Evolutionary conservation across 2,797 vertebrate genomes (phyloP).

Genomic region (Nyctalus aviator): DNA sequence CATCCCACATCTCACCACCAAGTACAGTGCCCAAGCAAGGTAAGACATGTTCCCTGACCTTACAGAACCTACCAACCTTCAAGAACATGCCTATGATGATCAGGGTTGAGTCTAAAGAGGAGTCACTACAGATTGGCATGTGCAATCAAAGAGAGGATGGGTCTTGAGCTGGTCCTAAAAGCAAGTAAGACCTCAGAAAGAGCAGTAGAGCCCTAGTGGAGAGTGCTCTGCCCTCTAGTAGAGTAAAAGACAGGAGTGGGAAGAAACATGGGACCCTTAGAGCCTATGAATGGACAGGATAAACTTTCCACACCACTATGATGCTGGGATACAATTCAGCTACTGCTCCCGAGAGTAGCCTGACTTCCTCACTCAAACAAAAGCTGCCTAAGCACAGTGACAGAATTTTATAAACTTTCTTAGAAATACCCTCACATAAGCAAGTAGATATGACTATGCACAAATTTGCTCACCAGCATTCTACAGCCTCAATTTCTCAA

Average conservation of each 20-base stretch:
- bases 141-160: neutral
- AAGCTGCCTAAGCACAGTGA: neutral
- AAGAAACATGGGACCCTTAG: neutral
- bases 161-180: neutral
- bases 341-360: neutral
- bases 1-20: neutral
- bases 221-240: neutral
- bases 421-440: neutral
- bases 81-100: neutral
- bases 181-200: neutral
- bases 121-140: neutral
- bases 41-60: neutral
- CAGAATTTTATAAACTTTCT: conserved; percentile 4
- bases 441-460: neutral
- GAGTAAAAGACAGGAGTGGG: conserved; percentile 9
- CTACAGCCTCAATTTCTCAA: neutral
- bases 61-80: neutral
- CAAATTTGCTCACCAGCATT: neutral
- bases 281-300: neutral
- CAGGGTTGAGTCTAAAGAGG: neutral
- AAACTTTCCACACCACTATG: neutral
- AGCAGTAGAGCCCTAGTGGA: neutral
- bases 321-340: neutral
- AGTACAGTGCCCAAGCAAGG: neutral
- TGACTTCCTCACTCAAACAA: conserved; percentile 39